Conservation (phyloP, 2,113 vertebrate genomes). For the Syngnathus floridae region DNA sequence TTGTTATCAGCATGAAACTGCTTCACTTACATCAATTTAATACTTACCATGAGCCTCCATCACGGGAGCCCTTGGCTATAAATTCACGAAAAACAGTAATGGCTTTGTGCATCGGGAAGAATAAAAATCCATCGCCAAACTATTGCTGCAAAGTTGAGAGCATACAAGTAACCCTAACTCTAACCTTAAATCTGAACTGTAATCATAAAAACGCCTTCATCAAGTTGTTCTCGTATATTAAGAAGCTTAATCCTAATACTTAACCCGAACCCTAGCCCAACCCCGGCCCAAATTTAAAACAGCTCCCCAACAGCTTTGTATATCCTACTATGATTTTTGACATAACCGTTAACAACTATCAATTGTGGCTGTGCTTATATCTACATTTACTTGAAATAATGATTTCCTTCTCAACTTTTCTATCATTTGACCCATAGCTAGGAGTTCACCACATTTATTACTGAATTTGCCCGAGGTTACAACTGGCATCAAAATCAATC, state of each 20-base stretch:
- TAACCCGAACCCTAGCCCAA: too few species aligned
- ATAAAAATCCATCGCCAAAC: background rate
- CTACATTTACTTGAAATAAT: background rate
- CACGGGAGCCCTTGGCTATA: background rate
- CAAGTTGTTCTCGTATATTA: background rate
- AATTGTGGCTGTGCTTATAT: background rate
- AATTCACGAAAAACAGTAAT: background rate
- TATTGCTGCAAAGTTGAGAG: background rate
- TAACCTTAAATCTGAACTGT: background rate
- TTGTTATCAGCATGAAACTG: slow-evolving; percentile 28
- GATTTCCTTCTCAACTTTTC: background rate
- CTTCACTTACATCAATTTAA: slow-evolving; percentile 1
- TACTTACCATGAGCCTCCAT: background rate
- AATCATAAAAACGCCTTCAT: background rate
- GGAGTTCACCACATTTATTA: background rate
- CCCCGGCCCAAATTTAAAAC: too few species aligned
- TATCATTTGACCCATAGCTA: background rate
- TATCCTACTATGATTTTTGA: background rate
- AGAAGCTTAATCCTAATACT: background rate
- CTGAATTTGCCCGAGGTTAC: background rate
- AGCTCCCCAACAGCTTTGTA: background rate
- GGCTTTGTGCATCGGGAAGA: background rate
- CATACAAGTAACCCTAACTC: background rate
- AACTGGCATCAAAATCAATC: background rate
- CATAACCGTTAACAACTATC: background rate